Conservation (phyloP, 2,888 invertebrate genomes). For the Proisotoma minuta region DNA sequence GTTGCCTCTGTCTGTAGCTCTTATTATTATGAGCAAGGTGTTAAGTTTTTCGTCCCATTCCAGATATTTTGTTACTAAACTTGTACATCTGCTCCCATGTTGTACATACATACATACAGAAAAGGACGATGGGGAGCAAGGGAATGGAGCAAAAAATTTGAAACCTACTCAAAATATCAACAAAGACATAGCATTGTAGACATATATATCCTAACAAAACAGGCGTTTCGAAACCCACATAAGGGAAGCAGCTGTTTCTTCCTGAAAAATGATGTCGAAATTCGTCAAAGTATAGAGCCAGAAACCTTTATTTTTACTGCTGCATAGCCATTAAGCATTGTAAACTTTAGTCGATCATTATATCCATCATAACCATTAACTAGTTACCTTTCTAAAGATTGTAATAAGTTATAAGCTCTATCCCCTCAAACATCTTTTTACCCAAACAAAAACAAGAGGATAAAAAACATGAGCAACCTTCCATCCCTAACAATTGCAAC, state of each 20-base stretch:
- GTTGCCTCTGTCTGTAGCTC: not conserved
- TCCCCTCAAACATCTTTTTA: no score
- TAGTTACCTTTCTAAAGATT: no score
- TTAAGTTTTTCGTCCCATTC: not conserved
- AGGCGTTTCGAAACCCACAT: no score
- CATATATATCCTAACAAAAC: no score
- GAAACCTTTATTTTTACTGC: no score
- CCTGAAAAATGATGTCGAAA: not conserved
- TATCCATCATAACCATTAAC: no score
- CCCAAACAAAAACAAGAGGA: not conserved
- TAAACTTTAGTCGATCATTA: no score
- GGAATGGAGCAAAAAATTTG: not conserved
- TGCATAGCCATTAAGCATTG: no score
- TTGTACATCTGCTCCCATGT: not conserved
- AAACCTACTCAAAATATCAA: not conserved
- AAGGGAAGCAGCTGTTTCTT: not conserved
- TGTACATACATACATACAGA: not conserved
- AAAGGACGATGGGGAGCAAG: not conserved
- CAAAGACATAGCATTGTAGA: no score
- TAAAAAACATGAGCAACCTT: not conserved
- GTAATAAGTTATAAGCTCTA: no score
- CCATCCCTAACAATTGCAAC: not conserved
- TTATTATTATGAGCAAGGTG: conserved; percentile 4
- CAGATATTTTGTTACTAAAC: no score
- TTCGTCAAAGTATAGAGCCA: no score